These are phyloP conservation scores for Platycheirus rosarum DNA, from an alignment of 2,888 invertebrate genomes.

Conservation along the genomic window DNA sequence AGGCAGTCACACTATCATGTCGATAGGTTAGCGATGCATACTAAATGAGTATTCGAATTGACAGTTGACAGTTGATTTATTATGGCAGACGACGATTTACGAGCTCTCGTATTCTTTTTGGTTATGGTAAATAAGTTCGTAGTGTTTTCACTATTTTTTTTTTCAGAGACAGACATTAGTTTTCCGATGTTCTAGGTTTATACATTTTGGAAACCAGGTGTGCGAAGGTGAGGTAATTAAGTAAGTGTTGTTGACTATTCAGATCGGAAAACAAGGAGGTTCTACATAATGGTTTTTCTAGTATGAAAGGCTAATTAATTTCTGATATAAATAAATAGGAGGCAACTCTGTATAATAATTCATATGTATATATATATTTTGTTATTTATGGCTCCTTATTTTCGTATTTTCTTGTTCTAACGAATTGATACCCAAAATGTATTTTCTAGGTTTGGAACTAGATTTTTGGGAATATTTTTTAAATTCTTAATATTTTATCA, in stretches of 20 bases:
- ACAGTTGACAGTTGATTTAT: conserved; percentile 73
- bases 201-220: conserved; percentile 50
- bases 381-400: not conserved
- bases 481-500: no score
- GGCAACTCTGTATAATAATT: conserved; percentile 27
- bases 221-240: conserved; percentile 54
- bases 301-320: conserved; percentile 45
- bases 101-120: conserved; percentile 51
- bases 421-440: no score
- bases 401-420: not conserved
- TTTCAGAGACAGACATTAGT: conserved; percentile 18
- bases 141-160: conserved; percentile 15
- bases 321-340: conserved; percentile 3
- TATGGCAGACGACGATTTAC: conserved; percentile 67
- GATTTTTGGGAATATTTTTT: no score
- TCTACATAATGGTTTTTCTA: conserved; percentile 42
- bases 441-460: no score
- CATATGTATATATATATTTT: conserved; percentile 4
- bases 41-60: conserved; percentile 72
- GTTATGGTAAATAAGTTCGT: conserved; percentile 50
- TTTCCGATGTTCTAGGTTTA: conserved; percentile 32
- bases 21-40: conserved; percentile 72
- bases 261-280: conserved; percentile 34
- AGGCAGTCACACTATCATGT: conserved; percentile 60
- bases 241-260: conserved; percentile 50